Percentiles rank a stretch among this genome's conserved stretches.
These are phyloP conservation scores for Delia radicum DNA, from an alignment of 1,140 invertebrate genomes.

Conservation along the genomic window DNA sequence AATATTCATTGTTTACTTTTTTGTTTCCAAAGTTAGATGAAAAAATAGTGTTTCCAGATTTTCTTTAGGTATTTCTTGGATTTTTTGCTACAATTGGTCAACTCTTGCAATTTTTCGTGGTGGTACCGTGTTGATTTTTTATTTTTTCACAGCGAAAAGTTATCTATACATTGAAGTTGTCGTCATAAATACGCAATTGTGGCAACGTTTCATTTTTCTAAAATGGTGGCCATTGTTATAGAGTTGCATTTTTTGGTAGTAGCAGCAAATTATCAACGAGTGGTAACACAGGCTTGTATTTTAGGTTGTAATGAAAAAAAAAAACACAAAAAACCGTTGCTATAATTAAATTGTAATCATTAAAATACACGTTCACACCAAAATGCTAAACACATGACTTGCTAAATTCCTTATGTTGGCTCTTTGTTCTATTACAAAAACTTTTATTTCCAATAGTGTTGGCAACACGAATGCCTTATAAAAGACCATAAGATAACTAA, in stretches of 20 bases:
- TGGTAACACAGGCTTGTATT: neutral
- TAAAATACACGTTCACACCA: no score
- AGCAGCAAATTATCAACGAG: neutral
- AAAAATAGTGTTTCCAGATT: slow-evolving; percentile 19
- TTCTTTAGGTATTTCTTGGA: neutral
- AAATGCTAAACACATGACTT: no score
- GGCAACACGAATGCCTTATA: no score
- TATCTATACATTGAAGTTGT: slow-evolving; percentile 17
- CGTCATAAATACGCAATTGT: slow-evolving; percentile 35
- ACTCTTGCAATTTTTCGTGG: slow-evolving; percentile 19
- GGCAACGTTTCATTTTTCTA: slow-evolving; percentile 37
- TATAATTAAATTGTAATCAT: no score
- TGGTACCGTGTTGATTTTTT: slow-evolving; percentile 27
- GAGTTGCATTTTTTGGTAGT: neutral
- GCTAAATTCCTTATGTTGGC: no score
- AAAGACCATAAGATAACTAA: no score
- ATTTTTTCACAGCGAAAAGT: neutral
- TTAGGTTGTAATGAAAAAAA: neutral
- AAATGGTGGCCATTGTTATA: slow-evolving; percentile 34
- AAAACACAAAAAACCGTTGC: neutral
- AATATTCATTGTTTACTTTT: slow-evolving; percentile 38
- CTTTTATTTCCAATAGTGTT: no score
- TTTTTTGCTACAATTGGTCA: slow-evolving; percentile 29
- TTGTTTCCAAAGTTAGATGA: neutral
- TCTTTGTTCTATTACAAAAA: no score